Evolutionary conservation across 2,113 vertebrate genomes (phyloP).

Genomic region (Plestiodon gilberti): DNA sequence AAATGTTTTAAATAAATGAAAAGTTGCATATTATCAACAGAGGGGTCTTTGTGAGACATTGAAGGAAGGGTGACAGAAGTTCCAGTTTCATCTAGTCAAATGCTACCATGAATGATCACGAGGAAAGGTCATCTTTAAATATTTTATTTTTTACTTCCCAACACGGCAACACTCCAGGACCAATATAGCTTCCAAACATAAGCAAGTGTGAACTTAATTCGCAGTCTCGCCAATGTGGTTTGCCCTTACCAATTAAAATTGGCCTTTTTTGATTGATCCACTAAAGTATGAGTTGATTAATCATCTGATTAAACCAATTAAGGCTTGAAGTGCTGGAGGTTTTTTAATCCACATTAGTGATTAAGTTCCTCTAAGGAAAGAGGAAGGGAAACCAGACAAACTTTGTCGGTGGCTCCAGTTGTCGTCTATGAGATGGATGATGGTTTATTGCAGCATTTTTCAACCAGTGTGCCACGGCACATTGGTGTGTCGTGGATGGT

Average conservation of each 20-base stretch:
- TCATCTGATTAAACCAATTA: neutral
- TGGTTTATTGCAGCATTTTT: too few relatives aligned
- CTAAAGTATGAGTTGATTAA: neutral
- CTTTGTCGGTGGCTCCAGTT: too few relatives aligned
- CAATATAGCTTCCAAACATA: neutral
- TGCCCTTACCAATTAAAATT: neutral
- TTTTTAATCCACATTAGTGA: neutral
- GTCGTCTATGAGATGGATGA: too few relatives aligned
- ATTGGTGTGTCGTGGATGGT: too few relatives aligned
- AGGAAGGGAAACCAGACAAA: too few relatives aligned
- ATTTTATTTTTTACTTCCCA: neutral
- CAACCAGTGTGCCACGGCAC: too few relatives aligned
- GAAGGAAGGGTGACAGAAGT: neutral
- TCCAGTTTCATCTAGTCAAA: neutral
- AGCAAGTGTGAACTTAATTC: neutral
- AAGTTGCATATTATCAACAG: neutral
- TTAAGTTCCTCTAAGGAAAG: neutral
- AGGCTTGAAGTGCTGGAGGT: neutral
- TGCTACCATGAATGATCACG: neutral
- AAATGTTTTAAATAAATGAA: too few relatives aligned
- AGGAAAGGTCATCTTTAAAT: neutral
- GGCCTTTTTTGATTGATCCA: neutral
- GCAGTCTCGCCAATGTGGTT: neutral
- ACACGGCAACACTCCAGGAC: too few relatives aligned
- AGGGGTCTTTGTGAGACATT: neutral